Percentiles rank a stretch among this genome's conserved stretches.
phyloP scores from a whole-genome alignment of 2,113 vertebrate species.

The Oenanthe melanoleuca region DNA sequence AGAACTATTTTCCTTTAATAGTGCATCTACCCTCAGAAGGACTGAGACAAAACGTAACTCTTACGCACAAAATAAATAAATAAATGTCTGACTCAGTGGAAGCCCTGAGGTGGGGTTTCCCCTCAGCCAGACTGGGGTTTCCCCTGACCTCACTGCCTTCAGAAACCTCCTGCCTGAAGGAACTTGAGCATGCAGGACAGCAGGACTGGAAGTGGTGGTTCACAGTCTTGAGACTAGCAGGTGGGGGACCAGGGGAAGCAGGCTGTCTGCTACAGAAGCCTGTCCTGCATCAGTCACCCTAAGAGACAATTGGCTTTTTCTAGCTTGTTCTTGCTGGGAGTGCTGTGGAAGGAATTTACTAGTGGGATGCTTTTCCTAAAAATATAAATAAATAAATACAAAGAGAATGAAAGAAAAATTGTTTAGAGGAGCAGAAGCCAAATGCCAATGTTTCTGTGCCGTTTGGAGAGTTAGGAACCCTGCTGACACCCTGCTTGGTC shows the following conservation, averaged over 20 bases:
- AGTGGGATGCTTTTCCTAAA: not conserved
- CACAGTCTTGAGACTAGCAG: not conserved
- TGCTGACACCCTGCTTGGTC: fast-evolving
- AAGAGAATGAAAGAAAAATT: not conserved
- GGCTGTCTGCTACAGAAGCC: not conserved
- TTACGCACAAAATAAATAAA: slow-evolving; percentile 32
- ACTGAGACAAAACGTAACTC: not conserved
- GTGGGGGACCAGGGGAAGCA: not conserved
- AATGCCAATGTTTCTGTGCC: fast-evolving
- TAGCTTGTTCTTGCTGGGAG: not conserved
- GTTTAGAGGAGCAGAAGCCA: not conserved
- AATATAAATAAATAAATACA: not conserved
- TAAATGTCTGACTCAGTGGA: slow-evolving; percentile 56
- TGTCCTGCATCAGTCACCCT: not conserved
- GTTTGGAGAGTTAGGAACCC: not conserved
- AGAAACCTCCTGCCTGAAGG: slow-evolving; percentile 22
- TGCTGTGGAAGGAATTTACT: not conserved
- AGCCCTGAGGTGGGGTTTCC: slow-evolving; percentile 66
- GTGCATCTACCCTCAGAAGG: not conserved
- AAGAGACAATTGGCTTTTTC: not conserved
- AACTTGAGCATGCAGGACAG: slow-evolving; percentile 30
- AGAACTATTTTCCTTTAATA: not conserved
- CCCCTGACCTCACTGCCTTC: slow-evolving; percentile 51
- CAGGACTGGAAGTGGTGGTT: slow-evolving; percentile 18
- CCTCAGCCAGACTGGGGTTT: slow-evolving; percentile 45